Evolutionary conservation across 2,113 vertebrate genomes (phyloP).

Genomic region (Dipodomys ordii): DNA sequence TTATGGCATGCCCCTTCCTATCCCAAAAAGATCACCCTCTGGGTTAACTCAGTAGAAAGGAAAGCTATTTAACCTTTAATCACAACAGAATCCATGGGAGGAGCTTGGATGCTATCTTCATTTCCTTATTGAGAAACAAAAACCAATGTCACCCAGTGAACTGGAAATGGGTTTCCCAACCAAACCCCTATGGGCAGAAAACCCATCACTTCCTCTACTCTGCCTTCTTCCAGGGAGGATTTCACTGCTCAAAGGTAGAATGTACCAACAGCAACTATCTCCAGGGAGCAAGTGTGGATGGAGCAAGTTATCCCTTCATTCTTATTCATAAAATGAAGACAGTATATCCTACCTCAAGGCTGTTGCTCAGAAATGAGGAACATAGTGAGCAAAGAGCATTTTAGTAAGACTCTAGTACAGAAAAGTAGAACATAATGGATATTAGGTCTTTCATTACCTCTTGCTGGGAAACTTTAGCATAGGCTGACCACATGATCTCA

Average conservation of each 20-base stretch:
- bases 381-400: background rate
- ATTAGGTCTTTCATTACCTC: background rate
- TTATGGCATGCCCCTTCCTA: background rate
- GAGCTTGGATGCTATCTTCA: background rate
- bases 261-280: background rate
- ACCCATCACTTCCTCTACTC: background rate
- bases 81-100: background rate
- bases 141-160: background rate
- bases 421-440: background rate
- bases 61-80: constrained; percentile 7
- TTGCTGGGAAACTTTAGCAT: background rate
- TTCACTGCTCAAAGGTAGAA: constrained; percentile 29
- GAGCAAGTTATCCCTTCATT: background rate
- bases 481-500: background rate
- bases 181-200: background rate
- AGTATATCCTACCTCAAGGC: background rate
- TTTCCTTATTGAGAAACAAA: constrained; percentile 46
- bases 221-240: background rate
- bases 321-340: background rate
- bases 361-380: background rate
- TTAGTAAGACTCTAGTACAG: background rate
- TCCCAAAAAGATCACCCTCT: constrained; percentile 12
- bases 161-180: background rate
- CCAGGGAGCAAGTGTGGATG: background rate
- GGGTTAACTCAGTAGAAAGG: background rate